Evolutionary conservation across 2,797 vertebrate species (phyloP).

Genomic region (Danio albolineatus): DNA sequence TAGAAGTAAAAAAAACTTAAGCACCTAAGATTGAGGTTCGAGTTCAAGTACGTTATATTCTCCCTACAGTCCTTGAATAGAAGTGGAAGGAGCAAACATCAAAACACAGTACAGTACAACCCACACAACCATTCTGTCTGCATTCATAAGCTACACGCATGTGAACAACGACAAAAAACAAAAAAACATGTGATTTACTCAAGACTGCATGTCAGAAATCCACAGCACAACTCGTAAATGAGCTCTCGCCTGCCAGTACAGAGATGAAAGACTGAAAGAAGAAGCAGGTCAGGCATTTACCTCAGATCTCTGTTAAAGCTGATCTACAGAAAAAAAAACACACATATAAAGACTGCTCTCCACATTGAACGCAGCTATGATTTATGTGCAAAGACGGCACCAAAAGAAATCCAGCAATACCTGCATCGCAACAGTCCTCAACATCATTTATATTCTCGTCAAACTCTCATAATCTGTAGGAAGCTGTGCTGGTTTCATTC

Average conservation of each 20-base stretch:
- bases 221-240: constrained; percentile 57
- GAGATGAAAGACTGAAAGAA: constrained; percentile 59
- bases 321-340: neutral
- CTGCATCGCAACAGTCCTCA: constrained; percentile 14
- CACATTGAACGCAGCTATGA: neutral
- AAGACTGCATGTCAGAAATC: constrained; percentile 33
- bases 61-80: constrained; percentile 2
- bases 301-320: constrained; percentile 17
- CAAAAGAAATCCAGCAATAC: constrained; percentile 1
- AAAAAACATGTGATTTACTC: neutral
- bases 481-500: constrained; percentile 31
- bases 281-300: neutral
- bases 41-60: constrained; percentile 14
- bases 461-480: constrained; percentile 34
- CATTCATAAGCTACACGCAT: neutral
- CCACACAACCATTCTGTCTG: constrained; percentile 13
- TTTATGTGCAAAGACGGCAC: neutral
- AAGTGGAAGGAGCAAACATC: neutral
- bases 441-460: constrained; percentile 5
- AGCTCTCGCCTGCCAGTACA: constrained; percentile 60
- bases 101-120: neutral
- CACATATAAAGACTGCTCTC: constrained; percentile 1
- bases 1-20: too few relatives aligned
- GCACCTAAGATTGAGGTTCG: neutral
- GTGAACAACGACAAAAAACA: constrained; percentile 15